These are phyloP conservation scores for Lepisosteus osseus DNA, from an alignment of 2,113 vertebrate genomes.

Conservation along the genomic window DNA sequence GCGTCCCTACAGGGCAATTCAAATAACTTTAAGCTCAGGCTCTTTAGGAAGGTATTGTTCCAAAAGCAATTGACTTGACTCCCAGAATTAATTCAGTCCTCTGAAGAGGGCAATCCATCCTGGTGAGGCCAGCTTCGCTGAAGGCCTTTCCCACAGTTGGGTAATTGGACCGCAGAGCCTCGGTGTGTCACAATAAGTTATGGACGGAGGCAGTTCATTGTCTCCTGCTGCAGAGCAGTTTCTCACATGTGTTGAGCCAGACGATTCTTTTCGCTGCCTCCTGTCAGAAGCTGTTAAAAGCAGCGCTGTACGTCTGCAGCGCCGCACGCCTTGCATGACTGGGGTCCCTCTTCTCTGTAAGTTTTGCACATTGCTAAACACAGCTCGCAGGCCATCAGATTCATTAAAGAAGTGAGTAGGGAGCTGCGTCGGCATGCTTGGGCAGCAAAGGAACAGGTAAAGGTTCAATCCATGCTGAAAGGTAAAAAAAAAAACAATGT, in stretches of 20 bases:
- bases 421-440: too few species aligned
- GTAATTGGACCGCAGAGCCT: slow-evolving; percentile 61
- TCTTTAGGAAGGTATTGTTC: slow-evolving; percentile 64
- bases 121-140: slow-evolving; percentile 45
- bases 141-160: slow-evolving; percentile 50
- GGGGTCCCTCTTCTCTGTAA: too few species aligned
- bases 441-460: too few species aligned
- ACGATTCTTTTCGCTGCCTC: neutral
- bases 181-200: slow-evolving; percentile 65
- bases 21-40: slow-evolving; percentile 62
- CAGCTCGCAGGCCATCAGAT: too few species aligned
- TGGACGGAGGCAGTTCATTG: slow-evolving; percentile 57
- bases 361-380: too few species aligned
- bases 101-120: slow-evolving; percentile 65
- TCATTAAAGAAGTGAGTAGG: too few species aligned
- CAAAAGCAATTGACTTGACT: slow-evolving; percentile 66
- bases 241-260: slow-evolving; percentile 46
- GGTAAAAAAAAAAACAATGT: too few species aligned
- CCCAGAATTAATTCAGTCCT: slow-evolving; percentile 69
- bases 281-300: too few species aligned
- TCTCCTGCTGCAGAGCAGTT: slow-evolving; percentile 41
- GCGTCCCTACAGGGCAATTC: slow-evolving; percentile 51
- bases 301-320: too few species aligned
- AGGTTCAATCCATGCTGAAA: too few species aligned
- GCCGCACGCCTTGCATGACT: too few species aligned